Percentiles rank a stretch among this genome's conserved stretches.
Conservation (phyloP, 2,113 vertebrate species). For the Sigmodon hispidus region DNA sequence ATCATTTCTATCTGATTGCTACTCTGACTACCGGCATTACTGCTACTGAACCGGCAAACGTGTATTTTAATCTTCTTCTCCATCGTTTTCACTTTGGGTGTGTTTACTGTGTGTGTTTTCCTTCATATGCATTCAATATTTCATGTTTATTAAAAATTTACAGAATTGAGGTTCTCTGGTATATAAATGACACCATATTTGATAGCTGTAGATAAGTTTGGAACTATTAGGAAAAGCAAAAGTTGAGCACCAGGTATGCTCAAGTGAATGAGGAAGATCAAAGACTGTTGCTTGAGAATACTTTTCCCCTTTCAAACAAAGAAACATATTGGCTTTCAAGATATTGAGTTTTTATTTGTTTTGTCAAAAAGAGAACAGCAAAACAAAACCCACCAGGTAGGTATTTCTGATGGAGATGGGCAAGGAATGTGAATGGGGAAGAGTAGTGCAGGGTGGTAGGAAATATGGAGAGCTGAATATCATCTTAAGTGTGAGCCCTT, state of each 20-base stretch:
- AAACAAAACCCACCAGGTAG: neutral
- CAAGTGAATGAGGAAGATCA: neutral
- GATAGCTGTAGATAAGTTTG: neutral
- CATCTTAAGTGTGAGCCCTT: conserved; percentile 58
- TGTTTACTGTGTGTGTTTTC: conserved; percentile 17
- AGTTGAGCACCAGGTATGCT: neutral
- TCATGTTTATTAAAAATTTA: conserved; percentile 41
- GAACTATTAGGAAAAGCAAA: conserved; percentile 28
- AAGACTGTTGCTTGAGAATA: neutral
- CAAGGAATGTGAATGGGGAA: conserved; percentile 63
- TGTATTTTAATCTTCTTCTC: neutral
- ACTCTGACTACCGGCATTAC: neutral
- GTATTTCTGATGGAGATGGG: conserved; percentile 43
- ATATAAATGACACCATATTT: neutral
- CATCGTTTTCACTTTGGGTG: neutral
- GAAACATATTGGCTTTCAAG: conserved; percentile 47
- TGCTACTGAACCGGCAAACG: neutral
- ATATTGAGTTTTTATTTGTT: too few relatives aligned
- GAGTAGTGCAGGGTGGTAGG: conserved; percentile 55
- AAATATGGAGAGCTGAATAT: conserved; percentile 57
- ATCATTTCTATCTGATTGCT: neutral
- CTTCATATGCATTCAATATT: neutral
- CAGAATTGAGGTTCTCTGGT: neutral
- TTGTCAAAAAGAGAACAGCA: neutral
- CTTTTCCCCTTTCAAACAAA: conserved; percentile 56